Evolutionary conservation across 1,140 invertebrate species (phyloP).

Genomic region (Phymorhynchus buccinoides): DNA sequence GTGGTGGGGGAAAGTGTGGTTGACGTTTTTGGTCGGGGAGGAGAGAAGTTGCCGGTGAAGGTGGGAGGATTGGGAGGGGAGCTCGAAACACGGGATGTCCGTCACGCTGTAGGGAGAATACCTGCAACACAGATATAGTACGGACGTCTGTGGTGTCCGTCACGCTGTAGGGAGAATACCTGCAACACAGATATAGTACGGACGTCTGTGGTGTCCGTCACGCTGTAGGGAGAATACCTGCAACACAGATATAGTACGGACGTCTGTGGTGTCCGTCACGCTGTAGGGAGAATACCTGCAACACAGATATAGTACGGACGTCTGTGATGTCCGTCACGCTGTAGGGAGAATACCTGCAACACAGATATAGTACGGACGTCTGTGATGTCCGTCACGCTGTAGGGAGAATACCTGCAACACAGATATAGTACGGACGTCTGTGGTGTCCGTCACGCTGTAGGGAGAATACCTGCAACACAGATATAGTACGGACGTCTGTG

Average conservation of each 20-base stretch:
- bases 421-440: too few relatives aligned
- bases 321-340: background rate
- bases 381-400: too few relatives aligned
- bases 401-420: too few relatives aligned
- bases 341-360: background rate
- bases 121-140: background rate
- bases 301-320: background rate
- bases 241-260: background rate
- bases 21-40: background rate
- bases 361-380: too few relatives aligned
- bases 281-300: slow-evolving; percentile 15
- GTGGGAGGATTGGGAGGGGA: background rate
- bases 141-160: too few relatives aligned
- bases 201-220: background rate
- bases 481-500: too few relatives aligned
- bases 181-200: background rate
- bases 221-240: slow-evolving; percentile 13
- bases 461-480: too few relatives aligned
- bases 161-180: slow-evolving; percentile 18
- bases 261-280: too few relatives aligned
- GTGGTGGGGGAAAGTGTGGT: background rate
- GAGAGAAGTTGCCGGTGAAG: background rate
- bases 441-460: too few relatives aligned
- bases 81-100: slow-evolving; percentile 36
- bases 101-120: slow-evolving; percentile 41